These are phyloP conservation scores for Serripes groenlandicus DNA, from an alignment of 2,888 invertebrate species.

Conservation along the genomic window DNA sequence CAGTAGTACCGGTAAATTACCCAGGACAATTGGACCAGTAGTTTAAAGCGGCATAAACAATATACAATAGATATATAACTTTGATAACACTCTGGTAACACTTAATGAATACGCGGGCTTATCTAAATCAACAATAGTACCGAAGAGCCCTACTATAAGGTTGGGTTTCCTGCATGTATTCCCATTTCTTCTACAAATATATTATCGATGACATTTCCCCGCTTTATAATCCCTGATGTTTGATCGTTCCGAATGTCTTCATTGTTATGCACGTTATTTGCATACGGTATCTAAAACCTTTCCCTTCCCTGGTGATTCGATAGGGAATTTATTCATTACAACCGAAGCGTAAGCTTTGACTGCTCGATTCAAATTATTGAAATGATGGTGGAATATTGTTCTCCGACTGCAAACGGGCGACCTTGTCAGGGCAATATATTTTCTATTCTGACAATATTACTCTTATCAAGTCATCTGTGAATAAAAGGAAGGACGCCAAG, in stretches of 20 bases:
- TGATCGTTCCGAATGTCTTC: background rate
- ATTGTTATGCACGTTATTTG: constrained; percentile 23
- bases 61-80: too few relatives aligned
- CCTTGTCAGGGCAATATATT: constrained; percentile 28
- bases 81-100: too few relatives aligned
- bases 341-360: constrained; percentile 15
- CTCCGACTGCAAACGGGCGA: background rate
- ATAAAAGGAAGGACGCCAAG: background rate
- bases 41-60: too few relatives aligned
- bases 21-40: too few relatives aligned
- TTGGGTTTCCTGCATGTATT: too few relatives aligned
- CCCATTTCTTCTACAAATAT: too few relatives aligned
- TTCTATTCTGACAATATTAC: background rate
- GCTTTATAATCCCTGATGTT: constrained; percentile 5
- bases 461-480: constrained; percentile 11
- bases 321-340: constrained; percentile 56
- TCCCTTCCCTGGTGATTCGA: constrained; percentile 21
- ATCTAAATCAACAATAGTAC: too few relatives aligned
- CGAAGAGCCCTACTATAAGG: too few relatives aligned
- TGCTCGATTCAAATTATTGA: constrained; percentile 4
- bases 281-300: constrained; percentile 25
- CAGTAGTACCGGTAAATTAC: too few relatives aligned
- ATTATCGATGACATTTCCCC: background rate
- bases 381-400: constrained; percentile 5
- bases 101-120: too few relatives aligned